These are phyloP conservation scores for Notolabrus celidotus DNA, from an alignment of 2,797 vertebrate species.

Conservation along the genomic window DNA sequence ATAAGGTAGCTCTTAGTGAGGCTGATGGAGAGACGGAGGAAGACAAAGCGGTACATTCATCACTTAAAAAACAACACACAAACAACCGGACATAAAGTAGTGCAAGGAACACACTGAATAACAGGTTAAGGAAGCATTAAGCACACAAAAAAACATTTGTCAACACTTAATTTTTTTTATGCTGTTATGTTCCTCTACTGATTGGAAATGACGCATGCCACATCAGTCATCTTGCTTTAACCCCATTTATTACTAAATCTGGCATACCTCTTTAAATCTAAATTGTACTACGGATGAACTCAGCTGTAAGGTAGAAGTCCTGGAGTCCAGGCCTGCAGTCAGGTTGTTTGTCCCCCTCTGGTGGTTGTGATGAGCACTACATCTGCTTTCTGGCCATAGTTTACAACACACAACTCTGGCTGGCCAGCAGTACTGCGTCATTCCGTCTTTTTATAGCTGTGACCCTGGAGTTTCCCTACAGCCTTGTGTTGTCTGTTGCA, in stretches of 20 bases:
- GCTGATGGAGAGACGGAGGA: slow-evolving; percentile 62
- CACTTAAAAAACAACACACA: slow-evolving; percentile 63
- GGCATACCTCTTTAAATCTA: slow-evolving; percentile 42
- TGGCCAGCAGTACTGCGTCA: slow-evolving; percentile 81
- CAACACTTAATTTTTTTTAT: slow-evolving; percentile 64
- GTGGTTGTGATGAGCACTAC: slow-evolving; percentile 64
- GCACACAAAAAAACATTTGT: slow-evolving; percentile 63
- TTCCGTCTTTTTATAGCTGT: slow-evolving; percentile 85
- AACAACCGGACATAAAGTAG: slow-evolving; percentile 71
- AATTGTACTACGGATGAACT: slow-evolving; percentile 38
- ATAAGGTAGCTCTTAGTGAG: slow-evolving; percentile 63
- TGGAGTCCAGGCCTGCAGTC: slow-evolving; percentile 43
- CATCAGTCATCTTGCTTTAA: slow-evolving; percentile 59
- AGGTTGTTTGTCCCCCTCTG: slow-evolving; percentile 81
- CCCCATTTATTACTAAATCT: slow-evolving; percentile 53
- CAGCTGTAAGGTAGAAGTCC: slow-evolving; percentile 37
- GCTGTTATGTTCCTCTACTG: slow-evolving; percentile 71
- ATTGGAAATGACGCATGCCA: slow-evolving; percentile 72
- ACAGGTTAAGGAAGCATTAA: slow-evolving; percentile 70
- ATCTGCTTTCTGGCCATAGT: slow-evolving; percentile 39
- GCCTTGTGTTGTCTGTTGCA: slow-evolving; percentile 84
- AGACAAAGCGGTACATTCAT: slow-evolving; percentile 73
- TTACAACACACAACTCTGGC: slow-evolving; percentile 64
- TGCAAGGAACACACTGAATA: slow-evolving; percentile 53
- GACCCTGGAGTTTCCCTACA: slow-evolving; percentile 89